These are phyloP conservation scores for Eurois occulta DNA, from an alignment of 2,888 invertebrate genomes.

Conservation along the genomic window DNA sequence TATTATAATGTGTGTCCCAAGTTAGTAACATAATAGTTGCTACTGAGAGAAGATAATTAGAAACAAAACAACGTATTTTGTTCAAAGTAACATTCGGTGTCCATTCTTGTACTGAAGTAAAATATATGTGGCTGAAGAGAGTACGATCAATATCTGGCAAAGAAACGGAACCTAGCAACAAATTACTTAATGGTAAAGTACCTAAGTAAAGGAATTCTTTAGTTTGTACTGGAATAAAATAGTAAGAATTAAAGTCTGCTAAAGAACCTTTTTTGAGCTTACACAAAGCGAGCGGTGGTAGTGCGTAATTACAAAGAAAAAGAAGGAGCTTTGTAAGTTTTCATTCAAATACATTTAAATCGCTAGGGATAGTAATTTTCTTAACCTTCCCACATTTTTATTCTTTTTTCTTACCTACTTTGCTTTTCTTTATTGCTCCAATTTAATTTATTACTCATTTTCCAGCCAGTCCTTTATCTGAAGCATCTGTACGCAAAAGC, in stretches of 20 bases:
- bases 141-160: neutral
- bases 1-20: constrained; percentile 25
- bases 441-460: constrained; percentile 37
- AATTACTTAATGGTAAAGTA: neutral
- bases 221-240: constrained; percentile 2
- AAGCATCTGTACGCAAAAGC: constrained; percentile 18
- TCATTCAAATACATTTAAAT: neutral
- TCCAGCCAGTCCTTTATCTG: constrained; percentile 19
- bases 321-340: neutral
- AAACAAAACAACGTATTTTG: neutral
- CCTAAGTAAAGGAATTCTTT: neutral
- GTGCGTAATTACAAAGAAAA: constrained; percentile 1
- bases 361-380: neutral
- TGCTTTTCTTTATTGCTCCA: constrained; percentile 1
- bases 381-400: neutral
- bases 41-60: neutral
- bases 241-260: constrained; percentile 5
- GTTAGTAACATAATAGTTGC: neutral
- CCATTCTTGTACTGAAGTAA: neutral
- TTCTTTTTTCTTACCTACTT: neutral
- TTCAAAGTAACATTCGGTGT: neutral
- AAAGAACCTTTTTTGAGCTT: neutral
- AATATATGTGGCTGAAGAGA: neutral
- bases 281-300: neutral
- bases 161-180: neutral